Evolutionary conservation across 2,797 vertebrate genomes (phyloP), one percentile per base, ranked within the genome.

Genomic region (Dallia pectoralis): DNA sequence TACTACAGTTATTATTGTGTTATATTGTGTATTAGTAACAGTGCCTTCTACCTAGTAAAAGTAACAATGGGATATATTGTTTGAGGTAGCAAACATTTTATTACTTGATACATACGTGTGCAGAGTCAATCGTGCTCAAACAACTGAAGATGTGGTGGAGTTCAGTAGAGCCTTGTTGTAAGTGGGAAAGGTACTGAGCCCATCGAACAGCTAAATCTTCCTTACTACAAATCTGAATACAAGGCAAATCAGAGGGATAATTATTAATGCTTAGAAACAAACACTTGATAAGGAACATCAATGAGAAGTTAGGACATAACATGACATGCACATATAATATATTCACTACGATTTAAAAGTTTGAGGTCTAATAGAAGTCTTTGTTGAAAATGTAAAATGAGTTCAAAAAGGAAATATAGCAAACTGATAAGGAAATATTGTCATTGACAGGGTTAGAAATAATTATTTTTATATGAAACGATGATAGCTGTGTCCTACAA

Each of bases 101-200:
- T 9, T 27, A 25, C 47, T 19, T 30, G 29, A 49, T 27, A 84
- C 89, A 0, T 90, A 98, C 97, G 47, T 95, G 94, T 8, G 93
- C 96, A 18, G 89, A 93, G 89, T 99, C 96, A 63, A 98, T 89
- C 71, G 96, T 95, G 85, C 86, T 94, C 79, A 99, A 87, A 72
- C 95, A 94, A 86, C 87, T 95, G 88, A 98, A 98, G 80, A 97
- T 88, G 77, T 83, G 93, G 71, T 97, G 94, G 5, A 97, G 93
- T 74, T 95, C 93, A 0, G 86, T 89, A 77, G 93, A 91, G 77
- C 91, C 94, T 0, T 79, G 89, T 72, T 94, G 95, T 69, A 97
- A 87, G 16, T 96, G 93, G 0, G 88, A 85, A 0, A 96, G 89
- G 76, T 95, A 96, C 27, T 69, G 82, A 0, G 94, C 92, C 98